These are phyloP conservation scores for Oryzias dopingdopingensis DNA, from an alignment of 2,797 vertebrate species.

Conservation along the genomic window DNA sequence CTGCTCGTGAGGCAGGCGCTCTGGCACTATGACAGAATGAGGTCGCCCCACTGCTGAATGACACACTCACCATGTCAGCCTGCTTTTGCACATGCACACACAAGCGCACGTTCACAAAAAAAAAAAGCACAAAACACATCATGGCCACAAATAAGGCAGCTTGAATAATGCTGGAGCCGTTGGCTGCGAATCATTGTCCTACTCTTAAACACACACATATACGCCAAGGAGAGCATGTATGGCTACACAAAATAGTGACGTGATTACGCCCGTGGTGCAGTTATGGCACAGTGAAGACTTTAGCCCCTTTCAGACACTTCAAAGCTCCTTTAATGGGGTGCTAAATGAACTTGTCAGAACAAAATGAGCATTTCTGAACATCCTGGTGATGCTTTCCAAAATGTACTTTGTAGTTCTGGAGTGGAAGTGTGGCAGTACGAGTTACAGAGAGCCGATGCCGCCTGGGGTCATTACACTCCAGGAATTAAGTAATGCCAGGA, in stretches of 20 bases:
- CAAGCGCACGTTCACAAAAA: constrained; percentile 9
- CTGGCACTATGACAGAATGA: constrained; percentile 80
- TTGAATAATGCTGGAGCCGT: constrained; percentile 57
- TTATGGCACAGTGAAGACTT: constrained; percentile 25
- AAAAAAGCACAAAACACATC: constrained; percentile 29
- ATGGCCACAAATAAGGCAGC: constrained; percentile 53
- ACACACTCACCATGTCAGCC: constrained; percentile 65
- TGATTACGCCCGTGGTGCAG: constrained; percentile 16
- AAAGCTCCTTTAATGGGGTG: not conserved
- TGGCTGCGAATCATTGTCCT: constrained; percentile 57
- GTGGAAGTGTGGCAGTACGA: no score
- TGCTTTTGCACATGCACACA: constrained; percentile 4
- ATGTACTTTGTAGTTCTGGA: no score
- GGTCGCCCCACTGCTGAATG: constrained; percentile 70
- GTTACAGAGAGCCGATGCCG: no score
- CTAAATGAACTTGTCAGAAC: not conserved
- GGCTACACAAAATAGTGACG: constrained; percentile 19
- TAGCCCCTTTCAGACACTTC: not conserved
- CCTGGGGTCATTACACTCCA: no score
- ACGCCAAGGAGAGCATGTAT: constrained; percentile 15
- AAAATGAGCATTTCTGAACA: no score
- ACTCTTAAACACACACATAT: constrained; percentile 33
- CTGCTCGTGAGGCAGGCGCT: constrained; percentile 64
- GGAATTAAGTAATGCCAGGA: no score
- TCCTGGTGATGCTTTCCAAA: no score